A percentile compares a stretch with the other conserved stretches of the same genome.
These are phyloP conservation scores for Maniola hyperantus DNA, from an alignment of 2,888 invertebrate species.

Conservation along the genomic window DNA sequence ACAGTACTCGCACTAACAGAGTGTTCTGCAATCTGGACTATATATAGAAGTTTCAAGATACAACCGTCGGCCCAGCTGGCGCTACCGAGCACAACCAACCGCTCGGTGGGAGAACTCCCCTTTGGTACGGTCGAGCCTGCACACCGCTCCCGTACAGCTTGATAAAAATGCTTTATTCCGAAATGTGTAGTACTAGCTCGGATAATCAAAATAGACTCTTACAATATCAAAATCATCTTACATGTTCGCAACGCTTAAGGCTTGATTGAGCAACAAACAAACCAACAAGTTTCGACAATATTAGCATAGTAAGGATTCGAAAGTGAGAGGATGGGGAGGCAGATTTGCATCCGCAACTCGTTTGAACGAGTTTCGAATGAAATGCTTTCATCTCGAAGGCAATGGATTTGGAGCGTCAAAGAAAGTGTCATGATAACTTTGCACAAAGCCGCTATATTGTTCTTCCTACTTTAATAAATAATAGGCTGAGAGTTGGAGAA, in stretches of 20 bases:
- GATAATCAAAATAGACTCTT: not conserved
- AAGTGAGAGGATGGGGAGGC: constrained; percentile 59
- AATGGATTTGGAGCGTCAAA: constrained; percentile 47
- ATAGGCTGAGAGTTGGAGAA: not conserved
- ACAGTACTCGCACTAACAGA: too few relatives aligned
- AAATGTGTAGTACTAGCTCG: too few relatives aligned
- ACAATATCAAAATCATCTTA: constrained; percentile 5
- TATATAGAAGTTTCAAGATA: too few relatives aligned
- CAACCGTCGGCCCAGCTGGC: too few relatives aligned
- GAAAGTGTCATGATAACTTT: constrained; percentile 47
- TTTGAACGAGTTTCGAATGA: constrained; percentile 47
- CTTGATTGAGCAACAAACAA: constrained; percentile 43
- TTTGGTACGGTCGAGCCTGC: too few relatives aligned
- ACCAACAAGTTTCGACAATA: constrained; percentile 43
- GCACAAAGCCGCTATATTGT: constrained; percentile 34
- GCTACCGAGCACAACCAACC: too few relatives aligned
- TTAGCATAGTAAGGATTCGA: constrained; percentile 48
- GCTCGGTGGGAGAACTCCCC: too few relatives aligned
- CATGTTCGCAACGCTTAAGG: constrained; percentile 29
- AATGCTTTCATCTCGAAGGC: constrained; percentile 48
- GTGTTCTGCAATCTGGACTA: too few relatives aligned
- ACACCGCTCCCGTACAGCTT: too few relatives aligned
- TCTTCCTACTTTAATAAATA: constrained; percentile 22
- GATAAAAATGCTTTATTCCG: too few relatives aligned
- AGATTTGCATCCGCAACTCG: constrained; percentile 50